Conservation (phyloP, 2,888 invertebrate species). For the Blastobasis adustella region DNA sequence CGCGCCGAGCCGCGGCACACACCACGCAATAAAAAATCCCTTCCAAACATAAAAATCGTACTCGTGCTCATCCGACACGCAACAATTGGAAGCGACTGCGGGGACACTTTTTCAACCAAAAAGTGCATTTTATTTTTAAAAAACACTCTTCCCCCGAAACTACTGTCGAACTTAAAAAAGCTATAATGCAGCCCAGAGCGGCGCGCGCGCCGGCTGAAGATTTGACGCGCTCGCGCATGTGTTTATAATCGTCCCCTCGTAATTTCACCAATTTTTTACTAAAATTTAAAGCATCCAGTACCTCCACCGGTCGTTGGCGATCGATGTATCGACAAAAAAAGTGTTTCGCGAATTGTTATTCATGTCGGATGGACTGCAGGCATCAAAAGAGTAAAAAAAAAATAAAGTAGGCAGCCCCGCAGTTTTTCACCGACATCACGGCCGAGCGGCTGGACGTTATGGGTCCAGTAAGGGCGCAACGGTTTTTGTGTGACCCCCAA, state of each 20-base stretch:
- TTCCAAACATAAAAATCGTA: conserved; percentile 63
- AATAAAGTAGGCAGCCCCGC: conserved; percentile 35
- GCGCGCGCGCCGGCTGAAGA: conserved; percentile 70
- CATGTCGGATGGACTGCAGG: conserved; percentile 53
- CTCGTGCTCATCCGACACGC: conserved; percentile 75
- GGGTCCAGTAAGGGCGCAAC: conserved; percentile 59
- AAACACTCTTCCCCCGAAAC: conserved; percentile 56
- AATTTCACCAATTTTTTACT: conserved; percentile 57
- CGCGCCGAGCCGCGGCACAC: conserved; percentile 35
- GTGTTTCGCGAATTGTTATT: conserved; percentile 55
- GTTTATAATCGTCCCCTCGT: conserved; percentile 71
- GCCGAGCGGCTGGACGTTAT: conserved; percentile 66
- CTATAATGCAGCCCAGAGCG: conserved; percentile 59
- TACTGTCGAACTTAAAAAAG: conserved; percentile 65
- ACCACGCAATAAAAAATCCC: conserved; percentile 68
- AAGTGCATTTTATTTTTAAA: conserved; percentile 69
- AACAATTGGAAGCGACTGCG: conserved; percentile 68
- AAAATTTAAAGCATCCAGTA: conserved; percentile 57
- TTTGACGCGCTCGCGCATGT: conserved; percentile 74
- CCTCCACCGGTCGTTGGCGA: conserved; percentile 50
- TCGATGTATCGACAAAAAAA: conserved; percentile 41
- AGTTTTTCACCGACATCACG: conserved; percentile 56
- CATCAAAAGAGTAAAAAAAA: conserved; percentile 53
- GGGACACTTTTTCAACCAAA: conserved; percentile 68
- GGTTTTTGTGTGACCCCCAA: conserved; percentile 74